Percentiles rank a stretch among this genome's conserved stretches.
These are phyloP conservation scores for Lepidothrix coronata DNA, from an alignment of 2,113 vertebrate genomes.

Conservation along the genomic window DNA sequence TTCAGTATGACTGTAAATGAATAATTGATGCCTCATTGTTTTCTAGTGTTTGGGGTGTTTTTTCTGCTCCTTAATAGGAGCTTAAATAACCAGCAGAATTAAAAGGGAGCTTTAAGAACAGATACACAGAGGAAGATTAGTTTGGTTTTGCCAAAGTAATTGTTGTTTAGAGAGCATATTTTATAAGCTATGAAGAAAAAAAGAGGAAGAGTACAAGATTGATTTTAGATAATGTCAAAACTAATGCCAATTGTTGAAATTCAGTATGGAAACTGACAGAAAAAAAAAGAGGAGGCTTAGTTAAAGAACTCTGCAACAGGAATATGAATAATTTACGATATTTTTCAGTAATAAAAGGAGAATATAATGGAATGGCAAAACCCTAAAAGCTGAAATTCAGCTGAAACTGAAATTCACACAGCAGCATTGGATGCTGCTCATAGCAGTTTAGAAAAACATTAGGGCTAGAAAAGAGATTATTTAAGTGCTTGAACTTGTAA, in stretches of 20 bases:
- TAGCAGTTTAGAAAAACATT: background rate
- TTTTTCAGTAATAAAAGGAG: background rate
- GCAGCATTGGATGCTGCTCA: background rate
- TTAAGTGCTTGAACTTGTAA: background rate
- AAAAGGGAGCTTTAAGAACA: background rate
- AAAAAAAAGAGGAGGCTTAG: fast-evolving
- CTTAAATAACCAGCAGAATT: background rate
- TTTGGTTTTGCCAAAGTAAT: background rate
- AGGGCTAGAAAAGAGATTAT: background rate
- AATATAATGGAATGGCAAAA: background rate
- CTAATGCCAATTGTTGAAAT: background rate
- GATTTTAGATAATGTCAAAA: background rate
- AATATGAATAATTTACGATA: background rate
- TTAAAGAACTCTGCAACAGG: background rate
- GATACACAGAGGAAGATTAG: background rate
- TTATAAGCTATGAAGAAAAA: background rate
- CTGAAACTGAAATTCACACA: background rate
- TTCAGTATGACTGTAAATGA: background rate
- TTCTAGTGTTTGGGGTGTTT: background rate
- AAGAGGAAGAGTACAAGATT: background rate
- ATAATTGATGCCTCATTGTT: background rate
- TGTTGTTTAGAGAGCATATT: background rate
- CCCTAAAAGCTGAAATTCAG: background rate
- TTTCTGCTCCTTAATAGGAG: background rate
- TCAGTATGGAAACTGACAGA: background rate